These are phyloP conservation scores for Patella pellucida DNA, from an alignment of 2,888 invertebrate species.

Conservation along the genomic window DNA sequence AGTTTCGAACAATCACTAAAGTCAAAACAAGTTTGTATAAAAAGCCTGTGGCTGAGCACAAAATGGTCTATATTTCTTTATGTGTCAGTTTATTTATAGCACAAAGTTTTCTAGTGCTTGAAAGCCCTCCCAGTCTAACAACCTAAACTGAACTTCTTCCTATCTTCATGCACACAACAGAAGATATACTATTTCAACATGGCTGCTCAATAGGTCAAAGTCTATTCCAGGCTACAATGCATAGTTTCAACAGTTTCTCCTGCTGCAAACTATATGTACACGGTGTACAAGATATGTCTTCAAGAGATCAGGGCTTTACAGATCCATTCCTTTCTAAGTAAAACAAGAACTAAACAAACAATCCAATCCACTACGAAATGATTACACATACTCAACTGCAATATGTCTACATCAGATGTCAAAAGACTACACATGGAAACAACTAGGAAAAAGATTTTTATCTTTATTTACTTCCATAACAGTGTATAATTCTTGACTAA, in stretches of 20 bases:
- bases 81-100: constrained; percentile 3
- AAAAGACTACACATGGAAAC: no score
- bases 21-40: no score
- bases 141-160: background rate
- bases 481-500: no score
- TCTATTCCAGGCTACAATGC: constrained; percentile 21
- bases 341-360: no score
- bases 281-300: background rate
- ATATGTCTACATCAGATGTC: no score
- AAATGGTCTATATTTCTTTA: background rate
- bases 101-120: background rate
- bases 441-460: no score
- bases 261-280: background rate
- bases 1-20: no score
- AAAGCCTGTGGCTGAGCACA: background rate
- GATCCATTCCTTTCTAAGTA: no score
- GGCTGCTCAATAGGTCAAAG: constrained; percentile 24
- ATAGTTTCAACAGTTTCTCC: background rate
- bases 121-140: constrained; percentile 31
- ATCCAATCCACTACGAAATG: no score
- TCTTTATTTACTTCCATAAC: no score
- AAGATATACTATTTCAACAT: constrained; percentile 20
- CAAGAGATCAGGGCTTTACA: no score
- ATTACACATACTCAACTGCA: no score
- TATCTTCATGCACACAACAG: constrained; percentile 1